A percentile compares a stretch with the other conserved stretches of the same genome.
Conservation (phyloP, 2,113 vertebrate species). For the Rhinichthys klamathensis region DNA sequence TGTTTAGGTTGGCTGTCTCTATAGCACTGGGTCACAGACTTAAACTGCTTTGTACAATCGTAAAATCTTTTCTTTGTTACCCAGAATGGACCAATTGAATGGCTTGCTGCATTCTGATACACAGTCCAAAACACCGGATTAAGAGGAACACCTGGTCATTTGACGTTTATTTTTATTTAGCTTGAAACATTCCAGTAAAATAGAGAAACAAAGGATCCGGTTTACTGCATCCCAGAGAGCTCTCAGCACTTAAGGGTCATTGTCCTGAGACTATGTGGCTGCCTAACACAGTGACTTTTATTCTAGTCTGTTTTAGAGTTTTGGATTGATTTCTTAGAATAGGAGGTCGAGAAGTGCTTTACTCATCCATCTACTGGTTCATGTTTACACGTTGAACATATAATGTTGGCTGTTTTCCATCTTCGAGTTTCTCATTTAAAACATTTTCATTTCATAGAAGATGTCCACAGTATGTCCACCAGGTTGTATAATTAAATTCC, state of each 20-base stretch:
- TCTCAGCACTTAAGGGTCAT: conserved; percentile 18
- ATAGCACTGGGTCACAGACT: neutral
- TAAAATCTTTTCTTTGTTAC: neutral
- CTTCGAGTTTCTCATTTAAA: too few species aligned
- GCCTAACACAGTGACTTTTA: conserved; percentile 8
- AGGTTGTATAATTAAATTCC: neutral
- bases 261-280: neutral
- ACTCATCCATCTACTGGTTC: neutral
- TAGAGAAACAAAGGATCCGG: neutral
- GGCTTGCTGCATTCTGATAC: conserved; percentile 22
- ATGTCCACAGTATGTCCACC: neutral
- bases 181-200: conserved; percentile 20
- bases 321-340: neutral
- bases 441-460: neutral
- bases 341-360: neutral
- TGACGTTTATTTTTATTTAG: neutral
- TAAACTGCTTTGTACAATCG: neutral
- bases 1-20: neutral
- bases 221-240: conserved; percentile 24
- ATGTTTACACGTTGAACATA: neutral
- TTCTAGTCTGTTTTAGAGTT: neutral
- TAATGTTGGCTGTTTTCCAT: conserved; percentile 19
- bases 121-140: neutral
- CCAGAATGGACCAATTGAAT: conserved; percentile 1
- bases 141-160: conserved; percentile 5